Conservation (phyloP, 37 sponge, comb jelly and placozoan genomes). For the Ianthella basta region DNA sequence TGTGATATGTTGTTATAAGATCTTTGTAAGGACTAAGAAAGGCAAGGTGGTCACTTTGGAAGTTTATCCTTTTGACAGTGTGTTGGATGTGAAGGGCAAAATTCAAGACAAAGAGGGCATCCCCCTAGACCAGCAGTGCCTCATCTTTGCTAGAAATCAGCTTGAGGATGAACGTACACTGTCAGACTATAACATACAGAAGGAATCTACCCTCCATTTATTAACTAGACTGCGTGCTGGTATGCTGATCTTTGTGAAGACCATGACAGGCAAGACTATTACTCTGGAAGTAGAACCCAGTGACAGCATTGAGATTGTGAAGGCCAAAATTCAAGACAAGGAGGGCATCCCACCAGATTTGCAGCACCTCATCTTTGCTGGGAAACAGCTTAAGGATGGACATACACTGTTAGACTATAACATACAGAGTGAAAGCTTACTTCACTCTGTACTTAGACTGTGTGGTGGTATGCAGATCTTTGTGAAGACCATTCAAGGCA, state of each 20-base stretch:
- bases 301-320: slow-evolving; percentile 13
- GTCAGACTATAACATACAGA: slow-evolving; percentile 50
- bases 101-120: slow-evolving; percentile 54
- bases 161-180: background rate
- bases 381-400: background rate
- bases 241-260: slow-evolving; percentile 3
- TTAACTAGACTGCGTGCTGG: slow-evolving; percentile 28
- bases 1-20: too few species aligned
- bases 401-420: slow-evolving; percentile 1
- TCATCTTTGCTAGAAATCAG: slow-evolving; percentile 32
- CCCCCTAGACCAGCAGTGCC: slow-evolving; percentile 48
- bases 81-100: background rate
- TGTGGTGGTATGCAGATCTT: slow-evolving; percentile 91
- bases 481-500: slow-evolving; percentile 95
- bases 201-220: slow-evolving; percentile 15
- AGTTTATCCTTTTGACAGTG: slow-evolving; percentile 33
- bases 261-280: slow-evolving; percentile 42
- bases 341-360: slow-evolving; percentile 45
- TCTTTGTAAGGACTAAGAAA: background rate
- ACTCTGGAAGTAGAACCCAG: slow-evolving; percentile 40
- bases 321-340: slow-evolving; percentile 33
- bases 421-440: slow-evolving; percentile 37
- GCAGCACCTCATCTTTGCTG: slow-evolving; percentile 44
- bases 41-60: slow-evolving; percentile 48
- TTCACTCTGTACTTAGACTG: background rate